Percentiles rank a stretch among this genome's conserved stretches.
Evolutionary conservation across 2,113 vertebrate genomes (phyloP).

Genomic region (Prietella phreatophila): DNA sequence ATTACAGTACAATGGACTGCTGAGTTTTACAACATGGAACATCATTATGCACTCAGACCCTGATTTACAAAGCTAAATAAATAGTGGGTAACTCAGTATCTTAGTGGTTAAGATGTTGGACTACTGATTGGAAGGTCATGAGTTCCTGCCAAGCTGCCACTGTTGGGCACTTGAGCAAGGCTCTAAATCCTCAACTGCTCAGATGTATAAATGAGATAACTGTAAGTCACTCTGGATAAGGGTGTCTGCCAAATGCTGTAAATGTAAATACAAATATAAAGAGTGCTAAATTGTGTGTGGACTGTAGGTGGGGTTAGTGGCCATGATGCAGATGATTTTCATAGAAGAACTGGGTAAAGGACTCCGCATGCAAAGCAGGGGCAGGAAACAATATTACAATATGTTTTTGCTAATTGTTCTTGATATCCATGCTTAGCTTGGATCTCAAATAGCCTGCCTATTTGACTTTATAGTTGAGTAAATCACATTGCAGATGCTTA

Average conservation of each 20-base stretch:
- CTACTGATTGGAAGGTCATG: too few relatives aligned
- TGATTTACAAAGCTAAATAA: neutral
- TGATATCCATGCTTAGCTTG: neutral
- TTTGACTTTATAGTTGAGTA: too few relatives aligned
- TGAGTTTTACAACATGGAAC: neutral
- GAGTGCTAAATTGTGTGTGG: neutral
- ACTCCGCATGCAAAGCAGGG: neutral
- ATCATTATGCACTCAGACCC: neutral
- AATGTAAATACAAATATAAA: neutral
- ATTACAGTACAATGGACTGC: neutral
- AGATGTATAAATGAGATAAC: too few relatives aligned
- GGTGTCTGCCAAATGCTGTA: too few relatives aligned
- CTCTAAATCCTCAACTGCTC: too few relatives aligned
- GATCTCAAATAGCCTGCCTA: neutral
- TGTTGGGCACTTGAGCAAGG: too few relatives aligned
- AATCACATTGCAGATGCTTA: neutral
- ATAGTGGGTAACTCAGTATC: neutral
- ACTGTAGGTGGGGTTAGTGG: too few relatives aligned
- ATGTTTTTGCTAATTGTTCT: neutral
- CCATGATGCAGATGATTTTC: too few relatives aligned
- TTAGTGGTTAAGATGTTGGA: too few relatives aligned
- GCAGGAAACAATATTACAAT: neutral
- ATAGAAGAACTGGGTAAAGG: too few relatives aligned
- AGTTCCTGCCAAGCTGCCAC: too few relatives aligned
- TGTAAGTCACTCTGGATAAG: too few relatives aligned